Conservation (phyloP, 1,140 invertebrate genomes). For the Nephotettix cincticeps region DNA sequence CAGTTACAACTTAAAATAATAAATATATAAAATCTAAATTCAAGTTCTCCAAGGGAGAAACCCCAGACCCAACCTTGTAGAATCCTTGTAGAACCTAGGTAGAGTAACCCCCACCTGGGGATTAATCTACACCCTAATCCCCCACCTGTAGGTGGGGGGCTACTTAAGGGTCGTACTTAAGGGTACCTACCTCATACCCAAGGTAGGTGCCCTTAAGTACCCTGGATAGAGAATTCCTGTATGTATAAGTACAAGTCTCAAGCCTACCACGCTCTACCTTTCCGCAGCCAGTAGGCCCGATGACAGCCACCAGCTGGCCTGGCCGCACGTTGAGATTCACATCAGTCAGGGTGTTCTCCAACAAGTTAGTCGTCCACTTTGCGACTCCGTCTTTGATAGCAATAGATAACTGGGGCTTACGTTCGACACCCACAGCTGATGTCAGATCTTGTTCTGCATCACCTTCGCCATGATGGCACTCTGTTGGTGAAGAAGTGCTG, state of each 20-base stretch:
- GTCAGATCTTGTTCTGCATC: not conserved
- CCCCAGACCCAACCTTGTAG: too few relatives aligned
- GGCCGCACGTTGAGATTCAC: slow-evolving; percentile 58
- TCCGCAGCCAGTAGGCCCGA: slow-evolving; percentile 76
- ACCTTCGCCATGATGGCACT: not conserved
- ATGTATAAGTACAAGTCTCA: not conserved
- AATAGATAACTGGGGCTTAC: not conserved
- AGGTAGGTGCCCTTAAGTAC: not conserved
- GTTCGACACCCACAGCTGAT: not conserved
- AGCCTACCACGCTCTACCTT: slow-evolving; percentile 57
- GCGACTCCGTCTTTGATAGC: slow-evolving; percentile 53
- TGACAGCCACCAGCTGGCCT: slow-evolving; percentile 68
- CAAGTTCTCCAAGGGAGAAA: too few relatives aligned
- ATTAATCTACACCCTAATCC: not conserved
- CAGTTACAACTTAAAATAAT: too few relatives aligned
- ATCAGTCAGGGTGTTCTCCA: slow-evolving; percentile 60
- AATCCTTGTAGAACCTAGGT: too few relatives aligned
- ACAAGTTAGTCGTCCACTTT: slow-evolving; percentile 59
- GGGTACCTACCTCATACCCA: not conserved
- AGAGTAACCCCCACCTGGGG: too few relatives aligned
- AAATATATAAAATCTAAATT: too few relatives aligned
- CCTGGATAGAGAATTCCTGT: not conserved
- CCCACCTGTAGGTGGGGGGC: not conserved
- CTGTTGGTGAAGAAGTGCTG: not conserved
- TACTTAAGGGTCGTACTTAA: not conserved